A percentile compares a stretch with the other conserved stretches of the same genome.
phyloP scores from a whole-genome alignment of 2,113 vertebrate species.

The Azemiops feae region DNA sequence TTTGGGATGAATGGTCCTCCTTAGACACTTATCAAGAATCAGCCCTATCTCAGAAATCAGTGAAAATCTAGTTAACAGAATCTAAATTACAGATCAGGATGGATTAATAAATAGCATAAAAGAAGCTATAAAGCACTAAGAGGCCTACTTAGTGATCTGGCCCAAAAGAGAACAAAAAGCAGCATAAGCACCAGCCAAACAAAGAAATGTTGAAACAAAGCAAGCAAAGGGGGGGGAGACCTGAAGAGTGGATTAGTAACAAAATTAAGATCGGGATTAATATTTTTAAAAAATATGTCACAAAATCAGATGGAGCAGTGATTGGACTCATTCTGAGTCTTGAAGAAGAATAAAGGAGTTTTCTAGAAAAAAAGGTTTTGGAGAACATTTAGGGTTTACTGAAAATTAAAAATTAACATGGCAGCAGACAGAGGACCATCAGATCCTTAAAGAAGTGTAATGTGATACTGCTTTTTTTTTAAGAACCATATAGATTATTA shows the following conservation, averaged over 20 bases:
- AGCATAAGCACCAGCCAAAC: background rate
- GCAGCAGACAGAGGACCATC: background rate
- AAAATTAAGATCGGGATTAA: background rate
- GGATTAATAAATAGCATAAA: background rate
- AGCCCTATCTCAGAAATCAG: background rate
- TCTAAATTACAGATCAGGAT: background rate
- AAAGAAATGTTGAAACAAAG: background rate
- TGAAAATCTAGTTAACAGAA: background rate
- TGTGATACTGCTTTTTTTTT: background rate
- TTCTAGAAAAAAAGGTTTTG: background rate
- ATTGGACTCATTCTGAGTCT: background rate
- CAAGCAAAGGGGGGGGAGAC: background rate
- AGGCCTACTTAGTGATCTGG: background rate
- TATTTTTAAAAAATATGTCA: background rate
- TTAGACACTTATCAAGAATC: background rate
- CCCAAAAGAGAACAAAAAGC: background rate
- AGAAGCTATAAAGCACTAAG: background rate
- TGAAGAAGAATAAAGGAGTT: background rate
- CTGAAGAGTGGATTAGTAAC: background rate
- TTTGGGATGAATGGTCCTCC: background rate
- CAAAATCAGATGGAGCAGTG: background rate
- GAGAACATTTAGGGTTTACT: background rate
- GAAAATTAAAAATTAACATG: background rate
- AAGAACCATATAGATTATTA: background rate
- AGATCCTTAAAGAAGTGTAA: background rate